Base-by-base conservation (phyloP, 35 echinoderm and acorn worm genomes). In the Chiridota heheva region DNA sequence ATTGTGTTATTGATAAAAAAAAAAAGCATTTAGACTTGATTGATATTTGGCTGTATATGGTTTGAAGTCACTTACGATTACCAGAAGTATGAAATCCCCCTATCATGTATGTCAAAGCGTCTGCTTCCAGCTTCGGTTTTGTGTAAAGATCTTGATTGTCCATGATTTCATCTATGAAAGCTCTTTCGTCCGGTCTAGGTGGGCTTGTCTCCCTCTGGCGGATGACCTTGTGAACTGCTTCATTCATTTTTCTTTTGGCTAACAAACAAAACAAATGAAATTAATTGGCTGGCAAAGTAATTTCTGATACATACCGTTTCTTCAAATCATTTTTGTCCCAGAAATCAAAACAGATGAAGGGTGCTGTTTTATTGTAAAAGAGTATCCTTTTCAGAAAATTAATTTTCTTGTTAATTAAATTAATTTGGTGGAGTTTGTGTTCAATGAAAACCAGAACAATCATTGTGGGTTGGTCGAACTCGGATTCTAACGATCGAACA, bases 51-150 rank as follows among this genome's bases (percentile, higher is more conserved):
- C 29, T 79, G 18, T 66, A 20, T 26, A 15, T 10, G 41, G 0
- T 24, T 12, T 15, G 13, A 78, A 15, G 63, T 26, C 67, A 86
- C 73, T 79, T 18, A 87, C 84, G 55, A 57, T 53, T 31, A 36
- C 72, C 84, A 24, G 84, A 69, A 20, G 84, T 78, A 34, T 87
- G 84, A 40, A 87, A 69, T 5, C 44, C 84, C 56, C 72, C 84
- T 26, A 87, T 80, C 35, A 69, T 46, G 42, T 87, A 87, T 5
- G 60, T 79, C 5, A 55, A 35, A n/a, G 59, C 58, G 39, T 87
- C 84, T 7, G 55, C 72, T 27, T 37, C 25, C 4, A 87, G 31
- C 37, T 87, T 49, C 7, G 26, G 16, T 58, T 87, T 74, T 34
- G 72, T 39, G 6, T 72, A 45, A 36, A 53, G 53, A 44, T 73